Evolutionary conservation across 2,113 vertebrate genomes (phyloP).

Genomic region (Tragelaphus strepsiceros): DNA sequence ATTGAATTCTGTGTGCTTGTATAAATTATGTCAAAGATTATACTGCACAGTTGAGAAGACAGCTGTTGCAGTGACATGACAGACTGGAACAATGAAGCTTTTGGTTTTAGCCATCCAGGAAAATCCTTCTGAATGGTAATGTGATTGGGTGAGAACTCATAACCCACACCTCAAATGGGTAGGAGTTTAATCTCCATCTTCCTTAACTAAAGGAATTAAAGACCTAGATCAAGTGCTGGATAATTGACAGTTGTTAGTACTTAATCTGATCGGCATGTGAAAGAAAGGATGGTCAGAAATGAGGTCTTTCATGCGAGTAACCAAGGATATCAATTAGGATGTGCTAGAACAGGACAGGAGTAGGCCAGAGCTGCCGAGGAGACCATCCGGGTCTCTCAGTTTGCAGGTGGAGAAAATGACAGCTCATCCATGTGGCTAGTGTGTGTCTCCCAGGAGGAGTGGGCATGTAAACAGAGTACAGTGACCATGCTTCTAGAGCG

Average conservation of each 20-base stretch:
- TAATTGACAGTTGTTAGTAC: not conserved
- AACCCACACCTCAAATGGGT: not conserved
- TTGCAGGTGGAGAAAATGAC: not conserved
- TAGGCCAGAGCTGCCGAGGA: not conserved
- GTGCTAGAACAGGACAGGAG: not conserved
- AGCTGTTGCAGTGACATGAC: slow-evolving; percentile 50
- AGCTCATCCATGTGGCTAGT: not conserved
- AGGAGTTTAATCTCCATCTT: slow-evolving; percentile 11
- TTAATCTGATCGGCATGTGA: not conserved
- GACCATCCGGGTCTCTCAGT: not conserved
- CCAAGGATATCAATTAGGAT: not conserved
- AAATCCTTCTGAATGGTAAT: slow-evolving; percentile 22
- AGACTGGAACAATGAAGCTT: slow-evolving; percentile 45
- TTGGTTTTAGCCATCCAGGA: slow-evolving; percentile 43
- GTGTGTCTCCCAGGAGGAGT: not conserved
- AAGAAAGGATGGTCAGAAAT: not conserved
- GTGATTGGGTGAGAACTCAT: not conserved
- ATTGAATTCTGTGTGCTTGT: slow-evolving; percentile 56
- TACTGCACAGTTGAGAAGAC: slow-evolving; percentile 45
- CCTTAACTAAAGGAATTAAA: slow-evolving; percentile 25
- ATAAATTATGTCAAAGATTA: slow-evolving; percentile 58
- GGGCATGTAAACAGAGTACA: not conserved
- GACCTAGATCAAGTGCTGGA: not conserved
- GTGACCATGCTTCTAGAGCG: not conserved
- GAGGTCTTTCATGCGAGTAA: not conserved